These are phyloP conservation scores for Vesta saturnalis DNA, from an alignment of 2,888 invertebrate species.

Conservation along the genomic window DNA sequence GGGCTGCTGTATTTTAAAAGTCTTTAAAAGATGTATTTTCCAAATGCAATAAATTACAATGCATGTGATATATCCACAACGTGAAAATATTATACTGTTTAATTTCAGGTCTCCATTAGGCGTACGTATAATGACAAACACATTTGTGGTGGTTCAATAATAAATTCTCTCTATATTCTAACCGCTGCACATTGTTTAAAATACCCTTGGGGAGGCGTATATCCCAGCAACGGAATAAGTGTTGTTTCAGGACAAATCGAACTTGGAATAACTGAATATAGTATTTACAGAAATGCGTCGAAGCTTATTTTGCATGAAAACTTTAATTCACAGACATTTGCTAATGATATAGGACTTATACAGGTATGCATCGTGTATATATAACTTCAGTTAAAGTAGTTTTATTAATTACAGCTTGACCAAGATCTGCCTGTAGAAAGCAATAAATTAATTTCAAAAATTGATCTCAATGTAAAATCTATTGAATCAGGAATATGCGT, in stretches of 20 bases:
- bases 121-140: slow-evolving; percentile 50
- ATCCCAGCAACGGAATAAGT: slow-evolving; percentile 44
- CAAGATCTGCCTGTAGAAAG: slow-evolving; percentile 23
- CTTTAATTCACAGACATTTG: slow-evolving; percentile 40
- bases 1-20: no score
- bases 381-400: not conserved
- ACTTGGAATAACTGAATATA: slow-evolving; percentile 35
- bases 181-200: slow-evolving; percentile 50
- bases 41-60: no score
- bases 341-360: slow-evolving; percentile 48
- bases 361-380: slow-evolving; percentile 36
- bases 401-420: slow-evolving; percentile 31
- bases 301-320: slow-evolving; percentile 44
- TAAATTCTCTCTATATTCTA: slow-evolving; percentile 44
- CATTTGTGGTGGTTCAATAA: slow-evolving; percentile 50
- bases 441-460: slow-evolving; percentile 23
- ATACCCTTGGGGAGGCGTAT: slow-evolving; percentile 37
- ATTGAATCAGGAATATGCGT: slow-evolving; percentile 37
- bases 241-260: slow-evolving; percentile 46
- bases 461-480: slow-evolving; percentile 31
- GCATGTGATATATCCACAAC: no score
- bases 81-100: not conserved
- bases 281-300: slow-evolving; percentile 44
- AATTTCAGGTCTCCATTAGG: slow-evolving; percentile 47
- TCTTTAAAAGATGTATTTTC: no score